A percentile compares a stretch with the other conserved stretches of the same genome.
Conservation (phyloP, 2,797 vertebrate species). For the Clarias fuscus region DNA sequence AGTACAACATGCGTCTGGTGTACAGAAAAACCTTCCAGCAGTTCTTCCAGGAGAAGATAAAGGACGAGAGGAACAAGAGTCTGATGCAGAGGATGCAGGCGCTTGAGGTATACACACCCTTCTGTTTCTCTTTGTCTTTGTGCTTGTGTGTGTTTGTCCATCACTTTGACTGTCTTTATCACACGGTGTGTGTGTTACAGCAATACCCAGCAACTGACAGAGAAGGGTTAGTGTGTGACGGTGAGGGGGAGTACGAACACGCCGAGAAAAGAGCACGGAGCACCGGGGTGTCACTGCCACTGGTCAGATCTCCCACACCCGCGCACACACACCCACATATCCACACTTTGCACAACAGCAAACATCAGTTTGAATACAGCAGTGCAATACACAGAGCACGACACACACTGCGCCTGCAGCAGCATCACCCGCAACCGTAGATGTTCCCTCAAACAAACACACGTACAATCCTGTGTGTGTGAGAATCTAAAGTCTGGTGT, state of each 20-base stretch:
- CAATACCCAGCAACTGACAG: constrained; percentile 73
- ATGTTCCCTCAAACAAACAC: not conserved
- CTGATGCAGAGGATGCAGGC: constrained; percentile 94
- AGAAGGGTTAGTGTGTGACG: constrained; percentile 71
- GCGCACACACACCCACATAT: not conserved
- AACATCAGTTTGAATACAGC: not conserved
- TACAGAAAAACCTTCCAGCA: constrained; percentile 90
- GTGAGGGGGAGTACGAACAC: constrained; percentile 78
- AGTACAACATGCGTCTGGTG: constrained; percentile 91
- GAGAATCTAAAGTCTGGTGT: not conserved
- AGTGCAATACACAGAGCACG: not conserved
- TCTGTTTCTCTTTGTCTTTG: not conserved
- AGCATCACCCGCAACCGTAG: not conserved
- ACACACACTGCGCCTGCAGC: not conserved
- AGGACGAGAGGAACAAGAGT: constrained; percentile 83
- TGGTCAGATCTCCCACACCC: constrained; percentile 70
- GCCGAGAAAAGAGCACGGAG: constrained; percentile 70
- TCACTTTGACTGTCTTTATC: not conserved
- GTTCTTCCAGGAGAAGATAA: constrained; percentile 91
- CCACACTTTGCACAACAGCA: not conserved
- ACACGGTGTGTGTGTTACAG: constrained; percentile 58
- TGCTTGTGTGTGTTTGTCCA: not conserved
- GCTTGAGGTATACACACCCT: constrained; percentile 76
- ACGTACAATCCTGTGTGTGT: not conserved
- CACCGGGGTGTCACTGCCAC: constrained; percentile 70